Percentiles rank a stretch among this genome's conserved stretches.
Conservation (phyloP, 2,797 vertebrate genomes). For the Chloroceryle amazona region DNA sequence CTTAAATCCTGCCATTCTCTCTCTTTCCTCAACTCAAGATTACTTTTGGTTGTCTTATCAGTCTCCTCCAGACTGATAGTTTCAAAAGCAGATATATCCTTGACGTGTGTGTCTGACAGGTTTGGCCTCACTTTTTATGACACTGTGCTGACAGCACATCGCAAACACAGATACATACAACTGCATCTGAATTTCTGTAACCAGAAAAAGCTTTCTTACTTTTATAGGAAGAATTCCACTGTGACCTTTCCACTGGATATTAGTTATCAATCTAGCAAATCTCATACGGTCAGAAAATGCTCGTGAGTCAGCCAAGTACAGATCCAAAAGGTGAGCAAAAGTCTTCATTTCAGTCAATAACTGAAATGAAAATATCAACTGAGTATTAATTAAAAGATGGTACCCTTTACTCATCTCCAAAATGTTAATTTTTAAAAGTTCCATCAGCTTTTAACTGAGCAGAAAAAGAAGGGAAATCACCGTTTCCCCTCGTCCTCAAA, state of each 20-base stretch:
- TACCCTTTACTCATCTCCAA: not conserved
- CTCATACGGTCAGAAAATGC: not conserved
- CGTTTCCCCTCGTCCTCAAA: not conserved
- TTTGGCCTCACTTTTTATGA: conserved; percentile 25
- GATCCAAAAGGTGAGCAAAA: not conserved
- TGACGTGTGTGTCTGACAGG: not conserved
- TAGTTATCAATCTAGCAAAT: rapidly evolving
- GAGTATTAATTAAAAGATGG: not conserved
- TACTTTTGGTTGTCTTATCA: conserved; percentile 61
- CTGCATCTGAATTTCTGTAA: not conserved
- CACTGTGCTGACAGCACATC: not conserved
- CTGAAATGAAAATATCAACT: not conserved
- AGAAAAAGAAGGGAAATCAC: not conserved
- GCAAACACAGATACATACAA: not conserved
- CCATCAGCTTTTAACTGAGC: not conserved
- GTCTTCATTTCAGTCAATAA: not conserved
- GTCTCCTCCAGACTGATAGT: conserved; percentile 55
- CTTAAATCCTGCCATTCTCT: conserved; percentile 54
- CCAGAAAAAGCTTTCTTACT: not conserved
- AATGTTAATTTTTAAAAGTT: not conserved
- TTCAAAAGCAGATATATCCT: conserved; percentile 52
- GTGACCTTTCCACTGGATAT: not conserved
- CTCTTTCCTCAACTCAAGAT: conserved; percentile 47
- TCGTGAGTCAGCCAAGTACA: not conserved
- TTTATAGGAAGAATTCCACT: not conserved